Evolutionary conservation across 2,113 vertebrate species (phyloP).

Genomic region (Agapornis roseicollis): DNA sequence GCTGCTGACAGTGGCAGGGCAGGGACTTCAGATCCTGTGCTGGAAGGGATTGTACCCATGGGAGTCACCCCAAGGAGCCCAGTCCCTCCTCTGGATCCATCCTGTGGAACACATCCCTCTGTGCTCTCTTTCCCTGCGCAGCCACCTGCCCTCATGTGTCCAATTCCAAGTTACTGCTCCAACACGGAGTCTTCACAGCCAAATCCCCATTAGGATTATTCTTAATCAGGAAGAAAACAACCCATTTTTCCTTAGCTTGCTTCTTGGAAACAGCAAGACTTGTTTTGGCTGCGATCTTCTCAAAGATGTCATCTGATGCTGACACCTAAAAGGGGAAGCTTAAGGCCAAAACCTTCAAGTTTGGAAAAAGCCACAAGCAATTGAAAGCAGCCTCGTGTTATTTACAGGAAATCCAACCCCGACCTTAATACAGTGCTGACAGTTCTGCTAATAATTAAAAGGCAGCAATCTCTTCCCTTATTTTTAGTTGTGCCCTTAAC

Average conservation of each 20-base stretch:
- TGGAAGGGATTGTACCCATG: rapidly evolving
- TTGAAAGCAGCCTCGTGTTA: background rate
- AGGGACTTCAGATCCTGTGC: background rate
- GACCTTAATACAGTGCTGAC: background rate
- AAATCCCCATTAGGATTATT: background rate
- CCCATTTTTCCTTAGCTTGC: background rate
- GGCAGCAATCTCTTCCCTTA: background rate
- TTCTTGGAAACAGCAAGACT: background rate
- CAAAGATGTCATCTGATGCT: background rate
- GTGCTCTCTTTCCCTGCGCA: background rate
- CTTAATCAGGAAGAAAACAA: background rate
- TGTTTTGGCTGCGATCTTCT: background rate
- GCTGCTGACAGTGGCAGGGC: background rate
- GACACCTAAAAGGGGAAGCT: background rate
- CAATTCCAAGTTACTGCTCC: background rate
- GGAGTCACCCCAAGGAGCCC: background rate
- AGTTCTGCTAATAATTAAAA: conserved; percentile 7
- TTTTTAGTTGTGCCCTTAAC: conserved; percentile 4
- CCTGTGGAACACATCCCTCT: background rate
- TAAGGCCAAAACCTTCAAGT: background rate
- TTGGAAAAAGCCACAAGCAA: background rate
- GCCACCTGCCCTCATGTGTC: background rate
- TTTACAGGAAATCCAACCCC: background rate
- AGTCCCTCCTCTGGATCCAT: background rate
- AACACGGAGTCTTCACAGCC: background rate